Percentiles rank a stretch among this genome's conserved stretches.
Evolutionary conservation across 2,113 vertebrate genomes (phyloP).

Genomic region (Trogon melanurus): DNA sequence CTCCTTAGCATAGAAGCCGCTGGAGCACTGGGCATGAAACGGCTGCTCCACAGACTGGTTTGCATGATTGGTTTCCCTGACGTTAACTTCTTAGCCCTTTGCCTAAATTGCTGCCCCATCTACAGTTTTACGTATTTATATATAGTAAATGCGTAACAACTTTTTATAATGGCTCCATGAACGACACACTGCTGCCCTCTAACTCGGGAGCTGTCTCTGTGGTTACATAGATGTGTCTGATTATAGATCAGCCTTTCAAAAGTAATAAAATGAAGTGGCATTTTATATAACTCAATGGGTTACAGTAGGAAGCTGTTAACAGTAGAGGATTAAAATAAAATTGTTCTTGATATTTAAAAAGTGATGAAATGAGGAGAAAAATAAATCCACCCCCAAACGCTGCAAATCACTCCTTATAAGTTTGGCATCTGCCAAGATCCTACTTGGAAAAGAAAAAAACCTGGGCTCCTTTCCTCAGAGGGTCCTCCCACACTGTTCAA

Average conservation of each 20-base stretch:
- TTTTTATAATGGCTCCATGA: neutral
- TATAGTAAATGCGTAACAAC: neutral
- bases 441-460: neutral
- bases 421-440: constrained; percentile 26
- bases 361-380: constrained; percentile 49
- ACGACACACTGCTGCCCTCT: neutral
- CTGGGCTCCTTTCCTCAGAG: neutral
- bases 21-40: neutral
- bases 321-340: constrained; percentile 61
- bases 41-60: neutral
- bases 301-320: constrained; percentile 64
- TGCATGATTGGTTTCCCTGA: neutral
- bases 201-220: neutral
- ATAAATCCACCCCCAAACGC: constrained; percentile 47
- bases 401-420: constrained; percentile 36
- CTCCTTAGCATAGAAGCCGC: neutral
- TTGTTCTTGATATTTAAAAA: constrained; percentile 63
- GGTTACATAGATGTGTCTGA: constrained; percentile 11
- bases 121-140: neutral
- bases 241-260: constrained; percentile 48
- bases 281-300: constrained; percentile 63
- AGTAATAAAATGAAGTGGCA: constrained; percentile 30
- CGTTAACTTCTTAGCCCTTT: neutral
- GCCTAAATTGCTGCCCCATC: neutral
- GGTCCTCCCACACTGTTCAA: neutral